These are phyloP conservation scores for Eilema griseolum DNA, from an alignment of 2,888 invertebrate species.

Conservation along the genomic window DNA sequence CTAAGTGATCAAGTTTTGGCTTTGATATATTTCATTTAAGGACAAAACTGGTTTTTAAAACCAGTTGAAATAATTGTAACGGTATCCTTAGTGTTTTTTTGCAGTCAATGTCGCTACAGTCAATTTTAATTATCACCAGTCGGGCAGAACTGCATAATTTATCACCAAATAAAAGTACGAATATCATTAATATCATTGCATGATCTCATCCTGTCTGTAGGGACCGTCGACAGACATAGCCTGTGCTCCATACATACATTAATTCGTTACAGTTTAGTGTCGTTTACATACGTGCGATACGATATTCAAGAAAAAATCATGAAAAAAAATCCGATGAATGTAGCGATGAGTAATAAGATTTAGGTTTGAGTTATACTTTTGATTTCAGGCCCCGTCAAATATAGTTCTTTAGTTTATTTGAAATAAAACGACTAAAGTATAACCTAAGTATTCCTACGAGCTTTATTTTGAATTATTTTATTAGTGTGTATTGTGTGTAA, in stretches of 20 bases:
- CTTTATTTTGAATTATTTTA: too few species aligned
- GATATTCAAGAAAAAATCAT: too few species aligned
- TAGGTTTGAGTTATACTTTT: too few species aligned
- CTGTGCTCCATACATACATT: slow-evolving; percentile 41
- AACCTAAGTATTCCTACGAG: too few species aligned
- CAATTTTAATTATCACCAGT: slow-evolving; percentile 17
- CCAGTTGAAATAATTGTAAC: slow-evolving; percentile 3
- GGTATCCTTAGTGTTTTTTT: slow-evolving; percentile 7
- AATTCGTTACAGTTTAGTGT: slow-evolving; percentile 39
- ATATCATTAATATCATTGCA: slow-evolving; percentile 45
- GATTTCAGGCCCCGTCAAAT: too few species aligned
- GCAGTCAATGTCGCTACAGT: slow-evolving; percentile 15
- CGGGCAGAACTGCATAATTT: slow-evolving; percentile 13
- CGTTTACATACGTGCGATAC: slow-evolving; percentile 12
- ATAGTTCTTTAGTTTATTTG: too few species aligned
- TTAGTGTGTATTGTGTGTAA: too few species aligned
- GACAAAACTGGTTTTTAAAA: neutral
- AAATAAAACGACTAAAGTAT: too few species aligned
- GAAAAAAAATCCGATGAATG: neutral
- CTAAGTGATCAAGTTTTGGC: neutral
- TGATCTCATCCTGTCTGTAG: slow-evolving; percentile 39
- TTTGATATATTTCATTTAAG: neutral
- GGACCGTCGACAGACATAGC: slow-evolving; percentile 24
- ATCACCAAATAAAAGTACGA: slow-evolving; percentile 22
- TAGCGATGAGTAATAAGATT: too few species aligned